Base-by-base conservation (phyloP, 2,888 invertebrate genomes). In the Tetragonisca angustula region DNA sequence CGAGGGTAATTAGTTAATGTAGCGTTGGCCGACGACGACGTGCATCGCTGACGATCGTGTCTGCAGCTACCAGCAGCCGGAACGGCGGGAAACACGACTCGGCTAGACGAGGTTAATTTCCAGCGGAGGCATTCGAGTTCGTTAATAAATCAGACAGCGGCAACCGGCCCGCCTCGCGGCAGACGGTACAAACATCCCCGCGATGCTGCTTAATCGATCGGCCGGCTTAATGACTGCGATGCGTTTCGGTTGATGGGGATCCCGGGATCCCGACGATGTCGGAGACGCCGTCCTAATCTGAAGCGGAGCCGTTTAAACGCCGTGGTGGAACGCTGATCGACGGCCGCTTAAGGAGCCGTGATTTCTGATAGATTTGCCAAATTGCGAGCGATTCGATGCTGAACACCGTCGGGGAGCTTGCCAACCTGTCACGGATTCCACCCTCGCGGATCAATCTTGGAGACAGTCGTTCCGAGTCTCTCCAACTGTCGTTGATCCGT, bases 1-100 rank as follows among this genome's bases (percentile, higher is more conserved):
- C 83, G 74, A 79, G 86, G 4, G 84, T 91, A 90, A 91, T 91
- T 91, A 90, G 90, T 89, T 90, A 90, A 91, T 90, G 91, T 90
- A 89, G 83, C 87, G 88, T 86, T 91, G 90, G 64, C 85, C 87
- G 86, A 87, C 83, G 84, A 85, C 43, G 43, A 43, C 9, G 85
- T 77, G 43, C 43, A 43, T 82, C 74, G 85, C 79, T 76, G 81
- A 61, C 84, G 76, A 81, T 73, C 76, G 77, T 86, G 56, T 68
- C 80, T 81, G 84, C 79, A 54, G 79, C 61, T 43, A 43, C 9
- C 9, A 43, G 9, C 9, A 43, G 9, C 9, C 9, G 9, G 43
- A 43, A 52, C 52, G 52, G 76, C 74, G 75, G 49, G 49, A 27
- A 49, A 62, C 80, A 54, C n/a, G 65, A 43, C 43, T 61, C 32